phyloP scores from a whole-genome alignment of 1,140 invertebrate genomes.

The Cotesia glomerata region DNA sequence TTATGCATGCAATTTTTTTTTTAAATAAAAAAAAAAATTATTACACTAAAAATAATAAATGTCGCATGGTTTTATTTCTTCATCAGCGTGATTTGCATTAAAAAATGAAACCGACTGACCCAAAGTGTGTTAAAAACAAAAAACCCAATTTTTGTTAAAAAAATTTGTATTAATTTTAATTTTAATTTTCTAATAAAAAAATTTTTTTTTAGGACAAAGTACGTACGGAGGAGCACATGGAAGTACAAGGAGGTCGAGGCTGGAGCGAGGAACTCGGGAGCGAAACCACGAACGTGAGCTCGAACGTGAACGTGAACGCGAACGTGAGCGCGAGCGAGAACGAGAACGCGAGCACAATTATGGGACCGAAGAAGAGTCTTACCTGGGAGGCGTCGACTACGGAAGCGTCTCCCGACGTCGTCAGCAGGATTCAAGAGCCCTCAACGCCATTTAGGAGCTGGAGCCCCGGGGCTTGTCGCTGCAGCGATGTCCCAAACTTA shows the following conservation, averaged over 20 bases:
- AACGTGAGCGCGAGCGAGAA: slow-evolving; percentile 22
- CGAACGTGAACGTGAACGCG: slow-evolving; percentile 35
- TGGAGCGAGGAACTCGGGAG: slow-evolving; percentile 52
- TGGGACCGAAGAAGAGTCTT: slow-evolving; percentile 53
- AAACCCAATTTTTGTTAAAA: too few relatives aligned
- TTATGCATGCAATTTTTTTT: too few relatives aligned
- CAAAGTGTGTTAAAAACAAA: too few relatives aligned
- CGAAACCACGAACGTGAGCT: slow-evolving; percentile 18
- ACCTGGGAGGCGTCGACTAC: slow-evolving; percentile 46
- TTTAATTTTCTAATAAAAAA: not conserved
- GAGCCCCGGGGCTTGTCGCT: slow-evolving; percentile 62
- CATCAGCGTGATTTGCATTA: too few relatives aligned
- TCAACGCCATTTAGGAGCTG: slow-evolving; percentile 62
- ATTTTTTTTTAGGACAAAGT: slow-evolving; percentile 37
- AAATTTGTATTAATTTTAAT: not conserved
- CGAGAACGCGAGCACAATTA: slow-evolving; percentile 51
- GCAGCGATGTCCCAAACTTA: slow-evolving; percentile 60
- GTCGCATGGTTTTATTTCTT: too few relatives aligned
- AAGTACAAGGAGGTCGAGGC: slow-evolving; percentile 53
- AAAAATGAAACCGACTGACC: too few relatives aligned
- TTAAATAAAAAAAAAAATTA: too few relatives aligned
- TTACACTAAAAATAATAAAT: too few relatives aligned
- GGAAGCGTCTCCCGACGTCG: slow-evolving; percentile 49
- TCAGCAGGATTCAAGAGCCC: slow-evolving; percentile 57
- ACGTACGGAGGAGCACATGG: slow-evolving; percentile 50